Conservation (phyloP, 2,888 invertebrate species). For the Amblyjoppa fuscipennis region DNA sequence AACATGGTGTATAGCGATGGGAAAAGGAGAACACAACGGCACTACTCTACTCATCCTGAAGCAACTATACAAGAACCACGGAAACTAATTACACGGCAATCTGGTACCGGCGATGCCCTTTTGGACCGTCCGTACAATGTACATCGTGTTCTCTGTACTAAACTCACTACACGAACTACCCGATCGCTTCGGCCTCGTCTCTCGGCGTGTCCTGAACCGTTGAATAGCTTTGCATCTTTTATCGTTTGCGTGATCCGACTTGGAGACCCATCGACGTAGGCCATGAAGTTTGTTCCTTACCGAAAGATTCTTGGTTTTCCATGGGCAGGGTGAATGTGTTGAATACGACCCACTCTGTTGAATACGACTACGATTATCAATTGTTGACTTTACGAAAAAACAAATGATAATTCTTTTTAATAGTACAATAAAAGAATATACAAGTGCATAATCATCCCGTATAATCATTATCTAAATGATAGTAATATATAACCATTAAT, state of each 20-base stretch:
- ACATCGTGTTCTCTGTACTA: conserved; percentile 15
- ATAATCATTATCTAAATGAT: too few species aligned
- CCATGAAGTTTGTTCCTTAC: background rate
- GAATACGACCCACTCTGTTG: background rate
- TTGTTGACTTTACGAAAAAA: too few species aligned
- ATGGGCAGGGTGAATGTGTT: background rate
- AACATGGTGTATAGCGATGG: conserved; percentile 29
- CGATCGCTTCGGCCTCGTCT: conserved; percentile 21
- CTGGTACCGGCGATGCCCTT: conserved; percentile 59
- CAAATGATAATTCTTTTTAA: too few species aligned
- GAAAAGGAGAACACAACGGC: conserved; percentile 34
- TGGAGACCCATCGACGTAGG: background rate
- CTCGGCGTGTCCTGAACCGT: background rate
- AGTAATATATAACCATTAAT: too few species aligned
- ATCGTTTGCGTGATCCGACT: background rate
- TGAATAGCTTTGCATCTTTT: background rate
- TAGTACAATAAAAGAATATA: too few species aligned
- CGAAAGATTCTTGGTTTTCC: background rate
- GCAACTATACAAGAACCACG: conserved; percentile 68
- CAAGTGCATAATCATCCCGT: too few species aligned
- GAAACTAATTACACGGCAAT: conserved; percentile 75
- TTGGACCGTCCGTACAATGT: conserved; percentile 41
- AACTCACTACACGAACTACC: conserved; percentile 14
- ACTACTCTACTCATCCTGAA: conserved; percentile 17
- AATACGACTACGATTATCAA: too few species aligned